Percentiles rank a stretch among this genome's conserved stretches.
These are phyloP conservation scores for Intellagama lesueurii DNA, from an alignment of 2,797 vertebrate species.

Conservation along the genomic window DNA sequence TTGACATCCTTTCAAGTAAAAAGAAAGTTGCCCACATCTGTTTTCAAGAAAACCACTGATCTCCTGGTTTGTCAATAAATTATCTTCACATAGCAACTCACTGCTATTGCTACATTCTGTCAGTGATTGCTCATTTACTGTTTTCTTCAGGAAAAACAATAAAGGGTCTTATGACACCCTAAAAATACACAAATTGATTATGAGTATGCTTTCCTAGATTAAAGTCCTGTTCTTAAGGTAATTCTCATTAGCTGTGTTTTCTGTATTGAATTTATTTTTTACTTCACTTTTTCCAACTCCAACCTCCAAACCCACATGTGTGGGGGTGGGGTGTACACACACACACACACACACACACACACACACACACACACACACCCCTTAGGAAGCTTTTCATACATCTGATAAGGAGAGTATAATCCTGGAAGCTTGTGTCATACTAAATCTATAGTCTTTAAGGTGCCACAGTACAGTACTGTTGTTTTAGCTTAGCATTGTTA, in stretches of 20 bases:
- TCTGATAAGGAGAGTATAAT: too few relatives aligned
- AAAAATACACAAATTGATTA: neutral
- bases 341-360: too few relatives aligned
- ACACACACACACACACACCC: too few relatives aligned
- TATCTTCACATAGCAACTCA: neutral
- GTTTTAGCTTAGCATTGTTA: neutral
- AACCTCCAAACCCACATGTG: neutral
- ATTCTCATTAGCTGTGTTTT: too few relatives aligned
- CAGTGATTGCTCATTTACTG: neutral
- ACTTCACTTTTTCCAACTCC: neutral
- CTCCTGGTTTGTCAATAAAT: conserved; percentile 8
- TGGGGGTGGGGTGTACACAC: too few relatives aligned
- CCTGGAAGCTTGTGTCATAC: neutral
- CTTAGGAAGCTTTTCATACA: neutral
- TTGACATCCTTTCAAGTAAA: too few relatives aligned
- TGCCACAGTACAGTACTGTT: neutral
- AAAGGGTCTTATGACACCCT: neutral
- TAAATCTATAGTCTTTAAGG: neutral
- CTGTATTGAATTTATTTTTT: neutral
- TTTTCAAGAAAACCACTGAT: neutral
- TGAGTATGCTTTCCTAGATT: neutral
- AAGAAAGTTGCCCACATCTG: too few relatives aligned
- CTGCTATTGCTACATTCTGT: neutral
- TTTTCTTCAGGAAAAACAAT: too few relatives aligned
- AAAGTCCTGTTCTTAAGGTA: neutral